Evolutionary conservation across 2,888 invertebrate genomes (phyloP).

Genomic region (Drosophila rellima): DNA sequence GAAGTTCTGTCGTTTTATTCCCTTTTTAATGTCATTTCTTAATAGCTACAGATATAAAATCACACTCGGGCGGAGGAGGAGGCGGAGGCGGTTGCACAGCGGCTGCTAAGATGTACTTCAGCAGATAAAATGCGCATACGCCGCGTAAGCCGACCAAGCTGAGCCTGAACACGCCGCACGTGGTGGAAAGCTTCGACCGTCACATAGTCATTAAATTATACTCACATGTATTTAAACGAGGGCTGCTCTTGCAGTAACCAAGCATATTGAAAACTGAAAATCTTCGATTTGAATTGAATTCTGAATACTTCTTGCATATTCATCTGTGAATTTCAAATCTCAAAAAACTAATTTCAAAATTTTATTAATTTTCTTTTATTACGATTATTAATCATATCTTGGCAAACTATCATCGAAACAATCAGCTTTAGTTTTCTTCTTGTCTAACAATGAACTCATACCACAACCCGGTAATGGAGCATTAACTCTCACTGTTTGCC

Average conservation of each 20-base stretch:
- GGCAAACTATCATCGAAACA: background rate
- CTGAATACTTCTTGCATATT: background rate
- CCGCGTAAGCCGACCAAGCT: conserved; percentile 65
- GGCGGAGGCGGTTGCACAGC: background rate
- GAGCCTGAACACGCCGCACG: conserved; percentile 64
- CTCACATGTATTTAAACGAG: conserved; percentile 35
- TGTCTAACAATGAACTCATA: background rate
- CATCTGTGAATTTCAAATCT: background rate
- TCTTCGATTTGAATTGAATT: background rate
- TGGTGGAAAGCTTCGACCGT: conserved; percentile 40
- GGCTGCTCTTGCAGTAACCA: conserved; percentile 1
- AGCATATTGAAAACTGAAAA: background rate
- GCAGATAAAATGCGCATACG: conserved; percentile 73
- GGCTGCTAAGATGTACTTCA: conserved; percentile 52
- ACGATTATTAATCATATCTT: too few species aligned
- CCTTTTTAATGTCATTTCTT: conserved; percentile 77
- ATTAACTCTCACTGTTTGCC: background rate
- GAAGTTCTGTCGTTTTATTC: conserved; percentile 37
- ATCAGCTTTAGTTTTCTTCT: background rate
- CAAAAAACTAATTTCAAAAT: background rate
- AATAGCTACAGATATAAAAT: conserved; percentile 78
- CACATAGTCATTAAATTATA: conserved; percentile 75
- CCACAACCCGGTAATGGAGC: background rate
- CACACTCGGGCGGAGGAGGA: conserved; percentile 23
- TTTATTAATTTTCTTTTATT: background rate